Conservation (phyloP, 2,797 vertebrate genomes). For the Loris lydekkerianus region DNA sequence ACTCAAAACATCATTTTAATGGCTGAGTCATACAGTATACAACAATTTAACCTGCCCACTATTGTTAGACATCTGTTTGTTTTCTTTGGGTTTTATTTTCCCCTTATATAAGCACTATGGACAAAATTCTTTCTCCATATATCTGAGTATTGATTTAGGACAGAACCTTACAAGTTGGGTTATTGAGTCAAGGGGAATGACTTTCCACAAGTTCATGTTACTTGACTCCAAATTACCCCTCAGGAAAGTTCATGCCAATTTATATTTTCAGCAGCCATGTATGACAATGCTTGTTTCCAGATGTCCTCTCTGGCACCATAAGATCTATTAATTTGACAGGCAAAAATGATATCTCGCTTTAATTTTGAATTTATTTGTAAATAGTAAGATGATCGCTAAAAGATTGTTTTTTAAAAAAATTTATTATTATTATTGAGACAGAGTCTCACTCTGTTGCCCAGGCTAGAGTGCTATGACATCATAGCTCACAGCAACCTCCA, state of each 20-base stretch:
- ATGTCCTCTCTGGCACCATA: neutral
- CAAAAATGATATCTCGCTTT: neutral
- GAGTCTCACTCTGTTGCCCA: no score
- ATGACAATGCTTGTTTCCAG: neutral
- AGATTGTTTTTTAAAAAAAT: neutral
- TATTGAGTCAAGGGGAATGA: constrained; percentile 8
- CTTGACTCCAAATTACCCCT: neutral
- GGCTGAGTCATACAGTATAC: neutral
- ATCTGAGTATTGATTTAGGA: neutral
- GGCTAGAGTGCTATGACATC: no score
- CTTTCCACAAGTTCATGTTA: neutral
- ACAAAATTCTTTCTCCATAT: neutral
- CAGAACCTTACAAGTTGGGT: neutral
- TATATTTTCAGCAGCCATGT: neutral
- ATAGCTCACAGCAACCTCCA: no score
- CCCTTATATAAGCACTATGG: neutral
- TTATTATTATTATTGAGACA: no score
- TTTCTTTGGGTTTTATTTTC: neutral
- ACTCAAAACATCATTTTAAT: neutral
- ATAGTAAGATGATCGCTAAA: neutral
- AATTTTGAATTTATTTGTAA: constrained; percentile 40
- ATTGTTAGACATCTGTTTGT: neutral
- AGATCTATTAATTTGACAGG: neutral
- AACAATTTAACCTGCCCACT: neutral
- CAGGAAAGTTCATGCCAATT: neutral